Evolutionary conservation across 2,888 invertebrate genomes (phyloP), one percentile per base, ranked within the genome.

Genomic region (Andrena haemorrhoa): DNA sequence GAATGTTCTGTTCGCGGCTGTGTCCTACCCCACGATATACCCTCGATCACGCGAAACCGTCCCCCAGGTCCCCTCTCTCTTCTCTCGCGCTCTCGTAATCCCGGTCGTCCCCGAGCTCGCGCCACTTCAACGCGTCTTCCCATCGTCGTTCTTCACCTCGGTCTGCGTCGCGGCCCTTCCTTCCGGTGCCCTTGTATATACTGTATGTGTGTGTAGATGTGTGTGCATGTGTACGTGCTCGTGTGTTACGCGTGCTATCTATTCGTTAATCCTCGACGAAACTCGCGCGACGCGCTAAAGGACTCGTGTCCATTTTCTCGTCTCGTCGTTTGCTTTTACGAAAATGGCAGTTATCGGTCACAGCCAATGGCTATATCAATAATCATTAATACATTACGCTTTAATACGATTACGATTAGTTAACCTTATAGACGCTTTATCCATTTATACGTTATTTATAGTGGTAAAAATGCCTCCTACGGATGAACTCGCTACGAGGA

Each of bases 321-420:
- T 16, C 77, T 70, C 79, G 70, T 84, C 82, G 77, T 79, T 80
- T 81, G 72, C 76, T 87, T 79, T 90, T 93, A 93, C 90, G 92
- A 94, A 93, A 94, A 93, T 94, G 94, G 94, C 94, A 94, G 94
- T 94, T 94, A 94, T 94, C 94, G 93, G 92, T 94, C 94, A 94
- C 94, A 94, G 94, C 94, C 94, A 93, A 93, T 92, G 94, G 94
- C 94, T 94, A 93, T 93, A 93, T 89, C 79, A 86, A 87, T 88
- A 87, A 86, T 87, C 86, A 81, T 88, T 88, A 88, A 81, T 56
- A 86, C 78, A 73, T 87, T 87, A 87, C 86, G 77, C 79, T 84
- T 87, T 81, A 86, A 84, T 88, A 88, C 79, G 86, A 85, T 88
- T 88, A 88, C 79, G 83, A 80, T 88, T 84, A 87, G 84, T 88